Evolutionary conservation across 2,888 invertebrate species (phyloP).

Genomic region (Thyatira batis): DNA sequence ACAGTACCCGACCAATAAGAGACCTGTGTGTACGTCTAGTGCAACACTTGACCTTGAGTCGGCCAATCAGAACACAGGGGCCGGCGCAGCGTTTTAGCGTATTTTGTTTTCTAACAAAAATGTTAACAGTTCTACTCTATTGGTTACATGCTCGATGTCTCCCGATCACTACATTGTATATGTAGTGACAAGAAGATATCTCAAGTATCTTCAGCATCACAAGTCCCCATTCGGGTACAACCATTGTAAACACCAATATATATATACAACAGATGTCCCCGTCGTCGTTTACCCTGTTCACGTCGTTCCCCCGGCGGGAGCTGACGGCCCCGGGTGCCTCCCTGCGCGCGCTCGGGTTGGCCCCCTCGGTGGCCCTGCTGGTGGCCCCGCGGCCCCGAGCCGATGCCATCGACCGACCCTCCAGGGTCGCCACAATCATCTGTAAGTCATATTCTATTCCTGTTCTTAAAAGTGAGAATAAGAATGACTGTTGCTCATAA

Average conservation of each 20-base stretch:
- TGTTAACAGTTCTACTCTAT: too few species aligned
- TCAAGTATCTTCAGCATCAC: not conserved
- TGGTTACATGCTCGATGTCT: too few species aligned
- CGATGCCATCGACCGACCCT: conserved; percentile 34
- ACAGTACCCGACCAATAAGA: too few species aligned
- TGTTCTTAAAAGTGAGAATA: too few species aligned
- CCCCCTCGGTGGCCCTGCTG: conserved; percentile 89
- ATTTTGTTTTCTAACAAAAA: too few species aligned
- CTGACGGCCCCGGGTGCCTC: conserved; percentile 83
- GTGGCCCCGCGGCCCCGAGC: conserved; percentile 83
- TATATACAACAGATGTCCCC: conserved; percentile 40
- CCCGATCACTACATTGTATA: too few species aligned
- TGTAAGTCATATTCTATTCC: conserved; percentile 28
- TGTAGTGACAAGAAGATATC: too few species aligned
- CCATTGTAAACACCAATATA: conserved; percentile 6
- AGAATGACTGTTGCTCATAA: too few species aligned
- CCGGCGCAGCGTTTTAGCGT: too few species aligned
- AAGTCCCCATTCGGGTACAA: not conserved
- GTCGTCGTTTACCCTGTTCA: conserved; percentile 87
- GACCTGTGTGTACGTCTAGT: too few species aligned
- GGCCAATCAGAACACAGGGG: too few species aligned
- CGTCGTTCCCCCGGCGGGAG: conserved; percentile 89
- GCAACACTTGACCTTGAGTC: too few species aligned
- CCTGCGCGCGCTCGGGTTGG: conserved; percentile 85
- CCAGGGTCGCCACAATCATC: conserved; percentile 34